Conservation (phyloP, 2,888 invertebrate species). For the Drosophila meridiana region DNA sequence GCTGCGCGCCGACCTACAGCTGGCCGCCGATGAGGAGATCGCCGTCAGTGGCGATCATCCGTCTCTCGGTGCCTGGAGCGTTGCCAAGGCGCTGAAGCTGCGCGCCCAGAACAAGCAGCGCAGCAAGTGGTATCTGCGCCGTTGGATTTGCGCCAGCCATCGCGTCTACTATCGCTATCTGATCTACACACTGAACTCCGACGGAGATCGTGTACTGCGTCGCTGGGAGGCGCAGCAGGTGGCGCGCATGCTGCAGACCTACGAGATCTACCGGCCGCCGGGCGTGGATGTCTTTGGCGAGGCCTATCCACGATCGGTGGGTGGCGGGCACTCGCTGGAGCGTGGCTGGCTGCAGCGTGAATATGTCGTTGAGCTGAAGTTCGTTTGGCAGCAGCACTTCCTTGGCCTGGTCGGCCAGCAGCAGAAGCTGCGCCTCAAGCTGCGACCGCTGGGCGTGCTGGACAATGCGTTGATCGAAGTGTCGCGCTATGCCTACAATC, state of each 20-base stretch:
- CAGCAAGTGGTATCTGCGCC: constrained; percentile 87
- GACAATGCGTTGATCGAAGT: constrained; percentile 72
- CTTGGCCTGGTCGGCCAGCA: constrained; percentile 84
- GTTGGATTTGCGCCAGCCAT: constrained; percentile 87
- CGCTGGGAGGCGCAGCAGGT: constrained; percentile 86
- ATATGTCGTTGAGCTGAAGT: constrained; percentile 91
- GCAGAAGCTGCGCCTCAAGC: constrained; percentile 29
- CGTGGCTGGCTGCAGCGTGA: constrained; percentile 93
- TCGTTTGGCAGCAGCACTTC: constrained; percentile 90
- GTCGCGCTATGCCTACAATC: constrained; percentile 65
- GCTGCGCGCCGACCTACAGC: constrained; percentile 83
- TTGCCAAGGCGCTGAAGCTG: constrained; percentile 86
- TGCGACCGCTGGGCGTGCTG: constrained; percentile 43
- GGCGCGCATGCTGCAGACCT: constrained; percentile 77
- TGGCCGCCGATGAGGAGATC: constrained; percentile 88
- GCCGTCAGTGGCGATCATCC: constrained; percentile 90
- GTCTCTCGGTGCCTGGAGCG: constrained; percentile 90
- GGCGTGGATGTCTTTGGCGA: constrained; percentile 71
- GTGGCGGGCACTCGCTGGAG: constrained; percentile 85
- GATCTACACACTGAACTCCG: constrained; percentile 66
- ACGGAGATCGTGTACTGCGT: constrained; percentile 72
- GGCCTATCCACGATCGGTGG: constrained; percentile 58
- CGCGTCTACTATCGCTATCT: constrained; percentile 84
- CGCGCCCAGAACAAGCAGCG: constrained; percentile 80
- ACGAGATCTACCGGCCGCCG: constrained; percentile 67